Evolutionary conservation across 2,888 invertebrate genomes (phyloP).

Genomic region (Eledone cirrhosa): DNA sequence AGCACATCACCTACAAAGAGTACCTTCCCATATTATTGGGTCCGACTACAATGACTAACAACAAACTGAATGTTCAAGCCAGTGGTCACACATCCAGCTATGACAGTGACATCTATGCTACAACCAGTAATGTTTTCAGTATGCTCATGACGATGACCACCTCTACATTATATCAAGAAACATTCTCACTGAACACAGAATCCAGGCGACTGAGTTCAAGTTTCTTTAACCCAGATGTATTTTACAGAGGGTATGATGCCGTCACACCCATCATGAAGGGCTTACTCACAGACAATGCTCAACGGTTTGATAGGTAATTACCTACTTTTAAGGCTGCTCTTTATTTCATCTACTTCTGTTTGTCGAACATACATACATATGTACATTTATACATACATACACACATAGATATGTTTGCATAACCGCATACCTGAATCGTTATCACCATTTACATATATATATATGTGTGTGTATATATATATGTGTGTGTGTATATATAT

Average conservation of each 20-base stretch:
- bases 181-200: slow-evolving; percentile 18
- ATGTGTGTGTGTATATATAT: no score
- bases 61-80: slow-evolving; percentile 73
- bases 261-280: neutral
- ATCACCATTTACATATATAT: no score
- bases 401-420: no score
- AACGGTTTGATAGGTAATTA: neutral
- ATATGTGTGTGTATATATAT: no score
- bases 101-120: slow-evolving; percentile 74
- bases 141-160: slow-evolving; percentile 94
- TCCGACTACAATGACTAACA: slow-evolving; percentile 31
- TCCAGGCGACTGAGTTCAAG: neutral
- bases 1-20: slow-evolving; percentile 57
- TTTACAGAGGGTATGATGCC: neutral
- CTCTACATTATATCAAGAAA: slow-evolving; percentile 86
- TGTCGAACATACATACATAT: no score
- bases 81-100: slow-evolving; percentile 75
- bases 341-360: no score
- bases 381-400: no score
- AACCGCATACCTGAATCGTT: no score
- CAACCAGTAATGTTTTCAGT: slow-evolving; percentile 93
- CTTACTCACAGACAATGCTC: neutral
- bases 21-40: slow-evolving; percentile 75
- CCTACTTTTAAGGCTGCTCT: neutral
- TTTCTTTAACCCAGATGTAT: neutral